Base-by-base conservation (phyloP, 2,888 invertebrate genomes). In the Pyrochroa serraticornis region DNA sequence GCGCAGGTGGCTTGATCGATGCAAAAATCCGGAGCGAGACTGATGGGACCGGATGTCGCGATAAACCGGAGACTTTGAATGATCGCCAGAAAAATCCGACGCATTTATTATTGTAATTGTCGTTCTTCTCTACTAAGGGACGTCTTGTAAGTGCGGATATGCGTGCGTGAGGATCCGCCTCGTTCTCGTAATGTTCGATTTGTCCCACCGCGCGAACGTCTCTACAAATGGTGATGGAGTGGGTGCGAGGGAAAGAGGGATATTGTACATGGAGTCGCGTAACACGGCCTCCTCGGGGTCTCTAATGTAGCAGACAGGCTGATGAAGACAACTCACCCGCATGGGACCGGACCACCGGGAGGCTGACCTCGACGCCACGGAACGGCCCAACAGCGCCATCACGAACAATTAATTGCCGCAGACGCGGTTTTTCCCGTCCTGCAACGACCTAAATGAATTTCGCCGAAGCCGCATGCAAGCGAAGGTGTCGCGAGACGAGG, bases 301-400 rank as follows among this genome's bases (percentile, higher is more conserved):
- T 72, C 74, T 75, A 75, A 76, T 75, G 76, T 71, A 74, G 69
- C 74, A 77, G 75, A 76, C 75, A 74, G 69, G 68, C 74, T 77
- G 77, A 77, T 77, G 77, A 77, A 77, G 77, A 77, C 76, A 72
- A 75, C 76, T 77, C 73, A 70, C 75, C 67, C 77, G 71, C 76
- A 61, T 67, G 77, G 76, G 77, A 77, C 71, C 58, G 45, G 47
- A 60, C 32, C 41, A 58, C 57, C 60, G 52, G 53, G 49, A 48
- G 43, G 44, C 48, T 47, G 57, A 45, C 35, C 43, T 32, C 22
- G 22, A 35, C 52, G 44, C 52, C 33, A 43, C 33, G 35, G 43
- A 31, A 39, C 30, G 22, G 33, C 12, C 8, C 10, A 39, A 10
- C 34, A 1, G 49, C 51, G 53, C 53, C 46, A 38, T 53, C 22